Conservation (phyloP, 2,797 vertebrate species). For the Bufotes viridis region DNA sequence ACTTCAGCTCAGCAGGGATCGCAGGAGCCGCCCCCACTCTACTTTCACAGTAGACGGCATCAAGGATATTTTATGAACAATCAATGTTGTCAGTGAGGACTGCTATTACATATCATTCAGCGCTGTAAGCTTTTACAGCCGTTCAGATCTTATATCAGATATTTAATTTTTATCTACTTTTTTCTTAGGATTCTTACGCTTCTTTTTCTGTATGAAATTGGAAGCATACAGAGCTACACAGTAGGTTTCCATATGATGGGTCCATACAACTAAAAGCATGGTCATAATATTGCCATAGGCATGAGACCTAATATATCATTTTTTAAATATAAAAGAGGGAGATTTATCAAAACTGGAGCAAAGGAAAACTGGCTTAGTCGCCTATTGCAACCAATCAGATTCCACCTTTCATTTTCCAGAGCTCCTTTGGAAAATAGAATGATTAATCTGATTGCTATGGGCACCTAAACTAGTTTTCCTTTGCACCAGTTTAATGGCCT, state of each 20-base stretch:
- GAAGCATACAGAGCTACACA: neutral
- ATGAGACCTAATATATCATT: too few relatives aligned
- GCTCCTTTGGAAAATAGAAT: too few relatives aligned
- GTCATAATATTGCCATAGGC: too few relatives aligned
- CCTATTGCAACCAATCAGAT: too few relatives aligned
- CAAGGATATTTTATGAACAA: neutral
- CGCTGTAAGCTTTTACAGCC: neutral
- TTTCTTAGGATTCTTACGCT: neutral
- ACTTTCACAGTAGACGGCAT: neutral
- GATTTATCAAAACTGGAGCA: too few relatives aligned
- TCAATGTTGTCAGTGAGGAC: neutral
- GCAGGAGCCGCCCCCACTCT: neutral
- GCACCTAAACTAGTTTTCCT: too few relatives aligned
- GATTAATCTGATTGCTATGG: too few relatives aligned
- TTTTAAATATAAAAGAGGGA: too few relatives aligned
- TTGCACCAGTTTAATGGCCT: too few relatives aligned
- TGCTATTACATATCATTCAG: conserved; percentile 3
- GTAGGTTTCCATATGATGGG: neutral
- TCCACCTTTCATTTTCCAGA: too few relatives aligned
- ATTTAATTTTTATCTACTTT: neutral
- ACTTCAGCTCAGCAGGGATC: conserved; percentile 18
- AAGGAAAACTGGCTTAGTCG: too few relatives aligned
- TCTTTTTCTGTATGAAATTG: neutral
- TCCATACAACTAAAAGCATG: too few relatives aligned
- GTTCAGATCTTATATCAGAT: neutral